Base-by-base conservation (phyloP, 2,888 invertebrate species). In the Trachelus troglodyta region DNA sequence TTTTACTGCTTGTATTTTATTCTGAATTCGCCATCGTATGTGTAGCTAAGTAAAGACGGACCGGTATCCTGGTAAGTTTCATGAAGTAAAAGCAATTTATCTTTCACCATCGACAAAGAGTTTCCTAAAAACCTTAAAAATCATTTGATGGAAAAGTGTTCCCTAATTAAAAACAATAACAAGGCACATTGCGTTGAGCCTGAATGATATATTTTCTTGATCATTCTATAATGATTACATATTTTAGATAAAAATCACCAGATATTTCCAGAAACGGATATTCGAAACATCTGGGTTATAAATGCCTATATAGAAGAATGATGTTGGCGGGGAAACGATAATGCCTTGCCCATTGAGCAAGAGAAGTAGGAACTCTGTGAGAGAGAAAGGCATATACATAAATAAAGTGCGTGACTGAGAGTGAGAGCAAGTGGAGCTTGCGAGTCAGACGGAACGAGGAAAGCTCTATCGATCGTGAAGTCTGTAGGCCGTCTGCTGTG, bases 401-500 rank as follows among this genome's bases (percentile, higher is more conserved):
- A 56, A 56, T 23, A 56, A 73, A 56, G n/a, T 69, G 77, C 71
- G 76, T 75, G 76, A 74, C 73, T 74, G 76, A 30, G 37, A 69
- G 71, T 73, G 40, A 35, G 37, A 30, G 69, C 31, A 73, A 56
- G 69, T 69, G 76, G 31, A 34, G 37, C 3, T 69, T 40, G 69
- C 77, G 68, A 71, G 35, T n/a, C 74, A 74, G 31, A 69, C 79
- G 83, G 77, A 82, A 83, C 79, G 82, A 81, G 85, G 84, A 82
- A 85, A 87, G 88, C 88, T 89, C 85, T 83, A 89, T 89, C 88
- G 89, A 89, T 89, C 89, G 88, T 84, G 81, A 81, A 87, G 87
- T 89, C 86, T 87, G 87, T 87, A 86, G 87, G 85, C 87, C 85
- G 87, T 88, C 88, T 87, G 84, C 83, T 85, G 77, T 79, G 79